Conservation (phyloP, 2,888 invertebrate genomes). For the Polydesmus complanatus region DNA sequence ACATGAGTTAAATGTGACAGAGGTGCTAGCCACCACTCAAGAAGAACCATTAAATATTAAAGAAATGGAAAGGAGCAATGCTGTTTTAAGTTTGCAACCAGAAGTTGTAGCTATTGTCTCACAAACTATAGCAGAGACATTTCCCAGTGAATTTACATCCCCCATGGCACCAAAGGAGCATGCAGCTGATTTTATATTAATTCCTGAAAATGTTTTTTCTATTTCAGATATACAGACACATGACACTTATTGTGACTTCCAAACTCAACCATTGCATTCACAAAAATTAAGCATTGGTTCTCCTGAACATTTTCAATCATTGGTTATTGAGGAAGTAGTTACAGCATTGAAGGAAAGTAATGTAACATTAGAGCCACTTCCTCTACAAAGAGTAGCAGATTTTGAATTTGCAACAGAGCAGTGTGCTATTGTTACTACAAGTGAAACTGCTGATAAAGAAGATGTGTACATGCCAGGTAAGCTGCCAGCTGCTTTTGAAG, state of each 20-base stretch:
- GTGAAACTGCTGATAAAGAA: conserved; percentile 12
- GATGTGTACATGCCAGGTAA: conserved; percentile 15
- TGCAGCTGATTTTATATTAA: not conserved
- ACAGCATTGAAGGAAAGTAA: conserved; percentile 13
- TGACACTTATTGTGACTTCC: not conserved
- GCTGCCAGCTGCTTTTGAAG: conserved; percentile 13
- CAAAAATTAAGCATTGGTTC: not conserved
- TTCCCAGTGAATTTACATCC: not conserved
- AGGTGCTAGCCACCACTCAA: not conserved
- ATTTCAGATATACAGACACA: not conserved
- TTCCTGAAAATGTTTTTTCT: not conserved
- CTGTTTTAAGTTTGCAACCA: not conserved
- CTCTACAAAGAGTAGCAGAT: conserved; percentile 2
- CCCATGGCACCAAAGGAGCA: not conserved
- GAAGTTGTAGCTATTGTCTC: not conserved
- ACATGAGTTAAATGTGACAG: not conserved
- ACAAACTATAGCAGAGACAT: not conserved
- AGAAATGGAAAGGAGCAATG: not conserved
- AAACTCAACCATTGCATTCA: not conserved
- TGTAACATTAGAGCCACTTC: conserved; percentile 6
- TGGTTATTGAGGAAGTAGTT: not conserved
- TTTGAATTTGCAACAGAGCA: conserved; percentile 2
- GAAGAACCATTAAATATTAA: not conserved
- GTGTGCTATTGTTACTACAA: conserved; percentile 10
- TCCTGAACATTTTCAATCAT: not conserved